A percentile compares a stretch with the other conserved stretches of the same genome.
Evolutionary conservation across 2,888 invertebrate species (phyloP).

Genomic region (Temnothorax ravouxi): DNA sequence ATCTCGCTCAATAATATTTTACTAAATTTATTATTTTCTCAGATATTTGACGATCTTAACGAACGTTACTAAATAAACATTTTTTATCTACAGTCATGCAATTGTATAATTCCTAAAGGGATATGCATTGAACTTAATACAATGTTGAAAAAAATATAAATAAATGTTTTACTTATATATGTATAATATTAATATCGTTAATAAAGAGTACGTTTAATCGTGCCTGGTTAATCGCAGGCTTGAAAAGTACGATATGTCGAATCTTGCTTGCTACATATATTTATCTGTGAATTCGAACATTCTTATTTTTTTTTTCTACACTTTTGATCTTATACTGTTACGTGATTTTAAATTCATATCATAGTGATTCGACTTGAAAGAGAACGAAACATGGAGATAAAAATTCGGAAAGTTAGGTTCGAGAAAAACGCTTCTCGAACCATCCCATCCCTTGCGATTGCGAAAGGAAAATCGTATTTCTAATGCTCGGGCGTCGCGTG

Average conservation of each 20-base stretch:
- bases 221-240: not conserved
- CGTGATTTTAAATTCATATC: not conserved
- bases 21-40: not conserved
- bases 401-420: constrained; percentile 69
- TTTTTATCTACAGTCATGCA: not conserved
- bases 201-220: constrained; percentile 13
- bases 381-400: constrained; percentile 52
- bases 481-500: constrained; percentile 79
- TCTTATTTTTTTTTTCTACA: not conserved
- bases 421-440: constrained; percentile 71
- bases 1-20: not conserved
- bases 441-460: constrained; percentile 61
- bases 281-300: constrained; percentile 1
- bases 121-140: not conserved
- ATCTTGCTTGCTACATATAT: not conserved
- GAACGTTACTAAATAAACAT: not conserved
- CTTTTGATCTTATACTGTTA: not conserved
- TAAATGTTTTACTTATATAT: not conserved
- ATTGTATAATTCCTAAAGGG: not conserved
- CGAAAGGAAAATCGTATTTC: constrained; percentile 81
- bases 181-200: not conserved
- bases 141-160: not conserved
- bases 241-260: not conserved
- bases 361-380: constrained; percentile 59
- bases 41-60: no score